Conservation (phyloP, 2,888 invertebrate genomes). For the Gari tellinella region DNA sequence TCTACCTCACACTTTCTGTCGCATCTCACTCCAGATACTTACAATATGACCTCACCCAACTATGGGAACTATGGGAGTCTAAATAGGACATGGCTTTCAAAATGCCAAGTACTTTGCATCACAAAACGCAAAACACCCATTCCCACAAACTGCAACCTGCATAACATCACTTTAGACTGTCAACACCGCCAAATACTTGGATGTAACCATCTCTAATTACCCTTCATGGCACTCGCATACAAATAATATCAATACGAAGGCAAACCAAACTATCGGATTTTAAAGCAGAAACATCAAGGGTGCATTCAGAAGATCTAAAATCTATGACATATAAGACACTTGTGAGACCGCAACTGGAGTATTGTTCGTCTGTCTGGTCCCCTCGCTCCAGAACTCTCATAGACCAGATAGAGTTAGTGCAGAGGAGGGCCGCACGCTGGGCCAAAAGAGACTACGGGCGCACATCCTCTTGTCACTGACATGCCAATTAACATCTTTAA, state of each 20-base stretch:
- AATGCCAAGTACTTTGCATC: constrained; percentile 14
- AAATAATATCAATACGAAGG: neutral
- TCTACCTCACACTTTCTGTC: neutral
- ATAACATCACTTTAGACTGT: constrained; percentile 1
- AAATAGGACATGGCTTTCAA: constrained; percentile 5
- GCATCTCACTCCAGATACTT: neutral
- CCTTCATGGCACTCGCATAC: too few relatives aligned
- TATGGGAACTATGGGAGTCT: neutral
- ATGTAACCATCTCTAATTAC: too few relatives aligned
- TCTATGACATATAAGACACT: constrained; percentile 10
- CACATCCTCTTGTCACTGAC: constrained; percentile 1
- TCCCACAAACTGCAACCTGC: neutral
- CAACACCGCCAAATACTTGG: constrained; percentile 3
- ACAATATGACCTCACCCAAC: neutral
- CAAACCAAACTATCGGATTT: neutral
- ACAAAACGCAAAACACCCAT: constrained; percentile 1
- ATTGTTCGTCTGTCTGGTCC: constrained; percentile 23
- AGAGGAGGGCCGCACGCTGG: constrained; percentile 20
- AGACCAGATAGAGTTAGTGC: constrained; percentile 6
- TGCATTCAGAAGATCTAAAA: too few relatives aligned
- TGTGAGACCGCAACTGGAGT: constrained; percentile 14
- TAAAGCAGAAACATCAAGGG: constrained; percentile 5
- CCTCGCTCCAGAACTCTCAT: constrained; percentile 4
- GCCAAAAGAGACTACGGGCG: constrained; percentile 16
- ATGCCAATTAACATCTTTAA: neutral